Conservation (phyloP, 2,888 invertebrate genomes). For the Drosophila setosimentum region DNA sequence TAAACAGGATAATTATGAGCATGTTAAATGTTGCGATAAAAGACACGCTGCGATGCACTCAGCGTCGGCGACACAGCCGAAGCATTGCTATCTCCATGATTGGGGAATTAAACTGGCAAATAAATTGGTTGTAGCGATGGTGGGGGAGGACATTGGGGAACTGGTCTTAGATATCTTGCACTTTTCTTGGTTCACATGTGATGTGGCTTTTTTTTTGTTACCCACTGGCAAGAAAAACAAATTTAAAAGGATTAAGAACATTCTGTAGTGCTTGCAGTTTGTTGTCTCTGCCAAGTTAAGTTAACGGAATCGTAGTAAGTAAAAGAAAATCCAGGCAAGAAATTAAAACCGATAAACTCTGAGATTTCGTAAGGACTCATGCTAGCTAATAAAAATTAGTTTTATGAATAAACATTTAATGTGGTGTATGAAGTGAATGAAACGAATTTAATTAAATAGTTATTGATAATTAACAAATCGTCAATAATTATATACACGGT, state of each 20-base stretch:
- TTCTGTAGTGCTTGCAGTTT: conserved; percentile 47
- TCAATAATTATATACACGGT: background rate
- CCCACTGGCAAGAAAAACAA: conserved; percentile 51
- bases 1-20: conserved; percentile 82
- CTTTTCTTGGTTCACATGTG: conserved; percentile 50
- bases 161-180: conserved; percentile 33
- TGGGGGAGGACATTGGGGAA: background rate
- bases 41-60: conserved; percentile 78
- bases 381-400: conserved; percentile 1
- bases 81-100: conserved; percentile 64
- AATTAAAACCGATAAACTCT: conserved; percentile 42
- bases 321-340: conserved; percentile 12
- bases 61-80: conserved; percentile 20
- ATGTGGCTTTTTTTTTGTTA: conserved; percentile 23
- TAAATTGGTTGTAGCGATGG: conserved; percentile 53
- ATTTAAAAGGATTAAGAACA: conserved; percentile 76
- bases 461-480: background rate
- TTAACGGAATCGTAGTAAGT: conserved; percentile 18
- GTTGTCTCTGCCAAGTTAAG: conserved; percentile 40
- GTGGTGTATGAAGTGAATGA: background rate
- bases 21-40: conserved; percentile 82
- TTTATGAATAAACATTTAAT: conserved; percentile 1
- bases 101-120: conserved; percentile 75
- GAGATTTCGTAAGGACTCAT: conserved; percentile 21
- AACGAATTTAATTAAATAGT: background rate